Base-by-base conservation (phyloP, 2,888 invertebrate species). In the Malthinus flaveolus region DNA sequence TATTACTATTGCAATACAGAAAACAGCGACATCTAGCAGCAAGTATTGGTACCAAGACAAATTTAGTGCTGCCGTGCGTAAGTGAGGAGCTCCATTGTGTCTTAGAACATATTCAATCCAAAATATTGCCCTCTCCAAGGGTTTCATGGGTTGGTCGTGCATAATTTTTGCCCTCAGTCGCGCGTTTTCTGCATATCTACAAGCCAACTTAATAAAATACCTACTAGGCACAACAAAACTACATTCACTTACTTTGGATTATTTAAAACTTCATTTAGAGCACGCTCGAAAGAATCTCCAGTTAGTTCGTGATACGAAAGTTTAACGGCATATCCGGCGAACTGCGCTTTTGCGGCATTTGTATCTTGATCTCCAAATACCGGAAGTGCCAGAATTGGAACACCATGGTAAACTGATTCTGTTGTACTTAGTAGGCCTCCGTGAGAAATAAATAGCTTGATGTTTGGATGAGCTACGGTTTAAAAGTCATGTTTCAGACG, bases 371-470 rank as follows among this genome's bases (percentile, higher is more conserved):
- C 83, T 12, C 77, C 77, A 32, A 78, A 75, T 39, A 82, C 73
- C 44, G 83, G 83, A 62, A 83, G 78, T 39, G 80, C 80, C 50
- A 83, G 69, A 44, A 83, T 72, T 7, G 82, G 81, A 35, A 79
- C 80, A 10, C 75, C 76, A 36, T 77, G 77, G 52, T 79, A 77
- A 13, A 83, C 75, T 0, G 84, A 78, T 70, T 86, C 86, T 58
- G 81, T 81, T 7, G 81, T 75, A 60, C 84, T 83, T 66, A 85
- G 79, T 36, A 83, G 73, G 0, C 85, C 86, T 23, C 84, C 85
- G 66, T 85, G 83, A 9, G 83, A 84, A 56, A 86, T 81, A 65
- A 86, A 85, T 0, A 82, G 68, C 59, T 78, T 80, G 1, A 84
- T 78, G 46, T 83, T 83, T 1, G 76, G 76, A 72, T 86, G 84